Evolutionary conservation across 2,888 invertebrate species (phyloP).

Genomic region (Pseudococcus longispinus): DNA sequence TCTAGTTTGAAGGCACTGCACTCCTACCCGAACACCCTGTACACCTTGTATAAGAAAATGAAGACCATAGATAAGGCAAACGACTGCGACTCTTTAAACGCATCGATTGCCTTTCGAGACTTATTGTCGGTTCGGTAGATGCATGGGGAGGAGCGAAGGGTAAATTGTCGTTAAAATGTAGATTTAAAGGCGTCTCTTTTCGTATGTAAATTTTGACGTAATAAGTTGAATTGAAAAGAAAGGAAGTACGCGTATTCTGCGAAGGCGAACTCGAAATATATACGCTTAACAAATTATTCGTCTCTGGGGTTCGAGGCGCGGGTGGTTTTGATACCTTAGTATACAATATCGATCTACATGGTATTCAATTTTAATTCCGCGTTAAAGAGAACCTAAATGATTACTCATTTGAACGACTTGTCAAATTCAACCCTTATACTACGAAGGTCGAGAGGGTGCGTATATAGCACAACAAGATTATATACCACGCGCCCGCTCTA

Average conservation of each 20-base stretch:
- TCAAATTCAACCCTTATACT: background rate
- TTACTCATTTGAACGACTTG: background rate
- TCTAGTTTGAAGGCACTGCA: too few relatives aligned
- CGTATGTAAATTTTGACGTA: constrained; percentile 24
- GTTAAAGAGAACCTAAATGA: constrained; percentile 5
- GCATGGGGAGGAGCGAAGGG: background rate
- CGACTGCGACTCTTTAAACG: background rate
- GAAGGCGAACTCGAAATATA: background rate
- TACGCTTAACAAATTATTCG: background rate
- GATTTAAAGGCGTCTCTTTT: constrained; percentile 11
- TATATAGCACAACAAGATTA: background rate
- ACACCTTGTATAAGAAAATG: too few relatives aligned
- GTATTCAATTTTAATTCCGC: background rate
- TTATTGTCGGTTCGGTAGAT: background rate
- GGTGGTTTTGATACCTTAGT: background rate
- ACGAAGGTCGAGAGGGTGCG: background rate
- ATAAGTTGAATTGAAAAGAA: constrained; percentile 11
- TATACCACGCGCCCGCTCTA: background rate
- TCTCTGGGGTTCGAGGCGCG: background rate
- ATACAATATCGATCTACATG: background rate
- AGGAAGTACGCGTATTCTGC: background rate
- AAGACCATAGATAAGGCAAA: background rate
- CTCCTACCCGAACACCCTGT: too few relatives aligned
- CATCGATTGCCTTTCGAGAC: background rate
- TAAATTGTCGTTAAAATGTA: constrained; percentile 8